Conservation (phyloP, 1,140 invertebrate genomes). For the Antheraea pernyi region DNA sequence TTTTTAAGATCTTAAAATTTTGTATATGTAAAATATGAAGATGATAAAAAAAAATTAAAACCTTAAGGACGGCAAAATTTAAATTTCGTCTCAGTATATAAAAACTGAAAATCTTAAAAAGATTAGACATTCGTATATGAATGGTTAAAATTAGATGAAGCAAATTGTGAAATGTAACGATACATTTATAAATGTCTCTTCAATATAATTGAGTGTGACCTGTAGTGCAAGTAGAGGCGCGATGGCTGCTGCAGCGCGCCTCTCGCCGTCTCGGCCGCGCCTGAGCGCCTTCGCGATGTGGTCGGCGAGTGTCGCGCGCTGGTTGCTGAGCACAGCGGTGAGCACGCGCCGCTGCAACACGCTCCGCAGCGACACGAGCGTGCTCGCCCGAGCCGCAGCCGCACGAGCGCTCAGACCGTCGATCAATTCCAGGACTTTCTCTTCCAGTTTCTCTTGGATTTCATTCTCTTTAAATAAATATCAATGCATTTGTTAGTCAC, state of each 20-base stretch:
- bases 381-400: constrained; percentile 87
- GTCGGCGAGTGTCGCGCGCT: constrained; percentile 90
- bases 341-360: constrained; percentile 90
- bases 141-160: no score
- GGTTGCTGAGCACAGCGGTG: constrained; percentile 87
- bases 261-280: constrained; percentile 90
- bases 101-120: no score
- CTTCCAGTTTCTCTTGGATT: constrained; percentile 90
- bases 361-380: constrained; percentile 86
- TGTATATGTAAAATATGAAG: no score
- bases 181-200: no score
- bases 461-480: constrained; percentile 72
- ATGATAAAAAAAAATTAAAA: no score
- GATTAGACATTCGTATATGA: no score
- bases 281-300: constrained; percentile 89
- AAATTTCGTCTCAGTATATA: no score
- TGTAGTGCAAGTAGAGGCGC: constrained; percentile 91
- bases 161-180: no score
- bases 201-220: constrained; percentile 56
- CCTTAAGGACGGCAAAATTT: no score
- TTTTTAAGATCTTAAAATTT: no score
- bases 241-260: constrained; percentile 88
- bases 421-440: constrained; percentile 91
- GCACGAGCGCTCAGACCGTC: constrained; percentile 93
- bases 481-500: no score